Evolutionary conservation across 2,113 vertebrate species (phyloP), one percentile per base, ranked within the genome.

Genomic region (Scomber scombrus): DNA sequence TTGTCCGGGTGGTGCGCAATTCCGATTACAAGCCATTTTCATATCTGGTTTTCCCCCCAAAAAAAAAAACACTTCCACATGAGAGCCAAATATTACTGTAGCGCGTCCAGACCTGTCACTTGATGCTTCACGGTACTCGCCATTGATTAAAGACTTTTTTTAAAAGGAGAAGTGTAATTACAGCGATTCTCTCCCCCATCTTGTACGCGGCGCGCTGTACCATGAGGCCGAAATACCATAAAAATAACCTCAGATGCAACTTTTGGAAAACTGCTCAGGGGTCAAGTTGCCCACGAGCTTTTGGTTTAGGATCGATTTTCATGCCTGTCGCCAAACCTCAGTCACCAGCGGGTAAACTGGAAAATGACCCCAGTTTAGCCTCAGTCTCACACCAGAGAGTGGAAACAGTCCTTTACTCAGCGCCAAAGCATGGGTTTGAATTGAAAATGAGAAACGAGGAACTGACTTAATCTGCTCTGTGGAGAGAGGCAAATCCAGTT

Each of bases 241-340:
- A 77, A 88, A 74, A 78, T 71, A 60, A 73, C 65, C 77, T 78
- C 52, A 3, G 62, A 78, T 78, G 83, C 80, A 85, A 82, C 84
- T 85, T 34, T 84, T 88, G 84, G 83, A 78, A 88, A 88, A 74
- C 8, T 34, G 55, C 69, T 72, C 70, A 45, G 56, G 67, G 84
- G 85, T 88, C 83, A 79, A 56, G 85, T 70, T 56, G 69, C 77
- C 84, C 72, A 54, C 16, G 19, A 69, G 75, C 86, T 40, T 86
- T 85, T 69, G 83, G 70, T 80, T 60, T 31, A 55, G 78, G 85
- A 85, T 87, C 79, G 47, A 67, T 80, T 91, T 82, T 89, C 82
- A 84, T 50, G 64, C 16, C 21, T 15, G 62, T 65, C 55, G 90
- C 81, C 84, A 82, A 76, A 62, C 75, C 67, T 76, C 74, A 13